Evolutionary conservation across 2,113 vertebrate genomes (phyloP).

Genomic region (Macrotis lagotis): DNA sequence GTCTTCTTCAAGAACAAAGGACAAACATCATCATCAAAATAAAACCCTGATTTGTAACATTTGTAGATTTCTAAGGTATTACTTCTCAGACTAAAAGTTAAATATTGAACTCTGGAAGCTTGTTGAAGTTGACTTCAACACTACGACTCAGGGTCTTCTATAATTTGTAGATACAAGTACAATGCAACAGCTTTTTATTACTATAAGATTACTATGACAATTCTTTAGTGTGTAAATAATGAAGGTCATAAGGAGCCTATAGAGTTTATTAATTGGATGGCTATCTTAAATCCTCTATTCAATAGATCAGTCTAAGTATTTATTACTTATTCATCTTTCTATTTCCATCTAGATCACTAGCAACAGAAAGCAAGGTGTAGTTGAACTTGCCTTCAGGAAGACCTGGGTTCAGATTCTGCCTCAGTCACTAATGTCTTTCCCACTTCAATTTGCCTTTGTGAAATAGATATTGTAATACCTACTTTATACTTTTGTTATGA

Average conservation of each 20-base stretch:
- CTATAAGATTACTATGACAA: background rate
- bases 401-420: background rate
- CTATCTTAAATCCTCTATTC: too few relatives aligned
- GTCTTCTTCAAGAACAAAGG: too few relatives aligned
- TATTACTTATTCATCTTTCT: too few relatives aligned
- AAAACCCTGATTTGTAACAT: too few relatives aligned
- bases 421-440: background rate
- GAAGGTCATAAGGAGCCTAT: background rate
- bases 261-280: background rate
- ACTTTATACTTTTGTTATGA: background rate
- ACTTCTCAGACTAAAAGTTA: background rate
- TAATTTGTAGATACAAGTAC: background rate
- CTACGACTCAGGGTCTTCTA: background rate
- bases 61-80: too few relatives aligned
- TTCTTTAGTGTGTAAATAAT: background rate
- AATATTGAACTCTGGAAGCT: background rate
- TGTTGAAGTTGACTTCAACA: background rate
- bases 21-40: too few relatives aligned
- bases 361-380: too few relatives aligned
- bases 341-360: too few relatives aligned
- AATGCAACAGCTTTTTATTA: background rate
- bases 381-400: too few relatives aligned
- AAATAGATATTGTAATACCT: background rate
- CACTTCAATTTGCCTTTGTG: background rate
- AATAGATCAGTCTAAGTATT: too few relatives aligned